These are phyloP conservation scores for Mesembrinibis cayennensis DNA, from an alignment of 2,113 vertebrate genomes.

Conservation along the genomic window DNA sequence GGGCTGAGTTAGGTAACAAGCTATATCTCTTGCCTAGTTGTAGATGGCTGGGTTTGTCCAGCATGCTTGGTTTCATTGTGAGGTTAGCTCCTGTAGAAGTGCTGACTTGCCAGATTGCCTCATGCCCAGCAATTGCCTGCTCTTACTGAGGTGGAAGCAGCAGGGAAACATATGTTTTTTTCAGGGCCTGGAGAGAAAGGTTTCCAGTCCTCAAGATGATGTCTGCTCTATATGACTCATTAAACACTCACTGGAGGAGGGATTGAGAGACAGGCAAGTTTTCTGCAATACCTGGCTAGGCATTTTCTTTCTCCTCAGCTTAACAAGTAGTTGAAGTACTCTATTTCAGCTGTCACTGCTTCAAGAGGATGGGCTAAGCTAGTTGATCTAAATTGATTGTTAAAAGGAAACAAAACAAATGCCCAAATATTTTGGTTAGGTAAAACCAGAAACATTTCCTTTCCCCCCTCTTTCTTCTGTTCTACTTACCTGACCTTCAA, in stretches of 20 bases:
- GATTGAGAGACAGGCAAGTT: neutral
- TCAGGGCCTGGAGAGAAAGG: neutral
- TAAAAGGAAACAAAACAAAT: neutral
- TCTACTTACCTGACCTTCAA: neutral
- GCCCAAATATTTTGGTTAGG: neutral
- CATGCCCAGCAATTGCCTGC: neutral
- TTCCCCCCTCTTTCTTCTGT: neutral
- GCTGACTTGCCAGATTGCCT: neutral
- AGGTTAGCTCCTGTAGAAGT: neutral
- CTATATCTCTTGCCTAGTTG: neutral
- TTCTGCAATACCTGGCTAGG: neutral
- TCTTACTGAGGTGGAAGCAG: neutral
- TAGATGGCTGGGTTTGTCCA: neutral
- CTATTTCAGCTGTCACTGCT: neutral
- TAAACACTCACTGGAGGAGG: neutral
- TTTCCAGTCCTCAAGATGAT: neutral
- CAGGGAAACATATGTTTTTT: neutral
- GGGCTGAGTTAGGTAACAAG: neutral
- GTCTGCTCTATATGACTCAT: neutral
- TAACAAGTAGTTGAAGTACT: neutral
- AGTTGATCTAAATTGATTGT: neutral
- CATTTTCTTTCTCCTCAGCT: neutral
- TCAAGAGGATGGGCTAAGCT: neutral
- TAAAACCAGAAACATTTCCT: neutral
- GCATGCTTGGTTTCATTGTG: neutral